Evolutionary conservation across 2,797 vertebrate species (phyloP), one percentile per base, ranked within the genome.

Genomic region (Pseudocheirus occidentalis): DNA sequence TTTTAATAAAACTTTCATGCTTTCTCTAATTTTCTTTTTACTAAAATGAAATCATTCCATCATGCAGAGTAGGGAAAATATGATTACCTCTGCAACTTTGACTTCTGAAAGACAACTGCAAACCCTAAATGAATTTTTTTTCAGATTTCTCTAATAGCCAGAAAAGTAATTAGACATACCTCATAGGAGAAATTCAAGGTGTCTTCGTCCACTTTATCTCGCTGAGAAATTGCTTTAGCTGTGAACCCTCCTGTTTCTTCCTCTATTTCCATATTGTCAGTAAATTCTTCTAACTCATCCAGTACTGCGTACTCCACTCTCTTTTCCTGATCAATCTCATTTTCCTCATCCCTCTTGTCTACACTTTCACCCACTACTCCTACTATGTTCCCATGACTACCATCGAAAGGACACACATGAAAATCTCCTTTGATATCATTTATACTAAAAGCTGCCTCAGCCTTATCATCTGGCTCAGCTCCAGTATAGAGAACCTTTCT

Each of bases 301-400:
- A 99, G 99, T 97, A 99, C 99, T 58, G 99, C 99, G 95, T 99
- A 99, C 97, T 99, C 99, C 98, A 99, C 99, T 99, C 99, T 99
- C 98, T 99, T 99, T 98, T 99, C 99, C 98, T 99, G 98, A 98
- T 99, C 99, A 97, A 98, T 97, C 97, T 99, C 99, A 93, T 98
- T 97, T 92, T 99, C 99, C 96, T 99, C 99, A 94, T 99, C 98
- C 96, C 98, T 99, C 95, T 98, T 99, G 97, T 98, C 98, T 96
- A 98, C 98, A 94, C 97, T 98, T 95, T 98, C 98, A 98, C 98
- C 98, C 97, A 98, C 98, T 97, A 97, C 0, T n/a, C 98, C 98
- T 97, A 98, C 94, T 97, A 98, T 97, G 55, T 98, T 99, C 98
- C 99, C 98, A 95, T 98, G 98, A 94, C 97, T 98, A 98, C 98